A percentile compares a stretch with the other conserved stretches of the same genome.
These are phyloP conservation scores for Nasonovia ribisnigri DNA, from an alignment of 2,888 invertebrate genomes.

Conservation along the genomic window DNA sequence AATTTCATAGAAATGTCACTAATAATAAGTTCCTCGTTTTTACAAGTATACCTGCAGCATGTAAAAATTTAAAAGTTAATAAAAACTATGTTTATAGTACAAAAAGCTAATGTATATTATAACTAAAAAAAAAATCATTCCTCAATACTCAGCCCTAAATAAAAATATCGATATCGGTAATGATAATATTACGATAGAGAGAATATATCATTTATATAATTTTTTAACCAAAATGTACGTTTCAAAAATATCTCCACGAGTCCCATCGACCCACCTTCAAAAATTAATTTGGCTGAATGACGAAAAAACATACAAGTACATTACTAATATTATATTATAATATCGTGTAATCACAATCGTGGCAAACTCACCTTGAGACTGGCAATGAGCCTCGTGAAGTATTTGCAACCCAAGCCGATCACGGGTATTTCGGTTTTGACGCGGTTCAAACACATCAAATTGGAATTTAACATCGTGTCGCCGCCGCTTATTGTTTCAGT, in stretches of 20 bases:
- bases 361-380: slow-evolving; percentile 16
- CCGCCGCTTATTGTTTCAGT: not conserved
- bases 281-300: not conserved
- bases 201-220: not conserved
- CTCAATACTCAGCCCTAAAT: not conserved
- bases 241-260: not conserved
- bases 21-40: not conserved
- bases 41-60: not conserved
- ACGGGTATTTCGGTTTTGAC: slow-evolving; percentile 51
- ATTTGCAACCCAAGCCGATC: slow-evolving; percentile 42
- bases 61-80: not conserved
- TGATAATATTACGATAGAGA: not conserved
- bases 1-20: not conserved
- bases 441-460: slow-evolving; percentile 23
- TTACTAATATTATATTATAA: not conserved
- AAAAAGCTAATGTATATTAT: too few species aligned
- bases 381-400: not conserved
- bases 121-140: not conserved
- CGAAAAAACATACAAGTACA: not conserved
- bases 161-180: not conserved
- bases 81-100: not conserved
- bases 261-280: not conserved
- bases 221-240: not conserved
- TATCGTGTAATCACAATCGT: not conserved
- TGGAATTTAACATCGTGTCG: not conserved